phyloP scores from a whole-genome alignment of 2,888 invertebrate species.

The Folsomia manolachei region DNA sequence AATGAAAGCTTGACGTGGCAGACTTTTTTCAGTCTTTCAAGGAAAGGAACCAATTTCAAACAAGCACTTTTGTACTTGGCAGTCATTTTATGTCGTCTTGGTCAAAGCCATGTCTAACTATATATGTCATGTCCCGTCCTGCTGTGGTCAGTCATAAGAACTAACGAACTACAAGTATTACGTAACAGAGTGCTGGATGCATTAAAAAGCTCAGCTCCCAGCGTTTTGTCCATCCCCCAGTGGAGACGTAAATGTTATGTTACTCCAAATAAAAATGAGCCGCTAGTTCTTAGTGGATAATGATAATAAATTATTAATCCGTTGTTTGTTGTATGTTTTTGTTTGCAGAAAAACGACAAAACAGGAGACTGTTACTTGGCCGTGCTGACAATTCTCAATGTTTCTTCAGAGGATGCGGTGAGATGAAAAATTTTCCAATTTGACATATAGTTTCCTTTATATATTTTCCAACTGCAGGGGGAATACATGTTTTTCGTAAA shows the following conservation, averaged over 20 bases:
- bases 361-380: conserved; percentile 63
- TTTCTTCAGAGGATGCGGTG: conserved; percentile 60
- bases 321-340: neutral
- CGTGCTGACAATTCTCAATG: conserved; percentile 61
- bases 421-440: too few species aligned
- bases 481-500: conserved; percentile 65
- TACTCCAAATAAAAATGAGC: neutral
- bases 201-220: too few species aligned
- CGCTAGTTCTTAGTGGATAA: neutral
- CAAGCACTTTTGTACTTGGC: neutral
- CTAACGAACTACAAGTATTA: neutral
- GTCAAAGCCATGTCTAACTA: too few species aligned
- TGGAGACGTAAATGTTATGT: neutral
- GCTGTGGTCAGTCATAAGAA: neutral
- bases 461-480: too few species aligned
- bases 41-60: neutral
- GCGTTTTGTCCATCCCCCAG: neutral
- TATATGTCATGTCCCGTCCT: too few species aligned
- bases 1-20: too few species aligned
- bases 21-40: too few species aligned
- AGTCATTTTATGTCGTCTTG: neutral
- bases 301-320: conserved; percentile 12
- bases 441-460: too few species aligned
- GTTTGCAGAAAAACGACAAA: conserved; percentile 59
- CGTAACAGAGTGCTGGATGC: neutral